phyloP scores from a whole-genome alignment of 2,113 vertebrate genomes.

The Alethe castanea region DNA sequence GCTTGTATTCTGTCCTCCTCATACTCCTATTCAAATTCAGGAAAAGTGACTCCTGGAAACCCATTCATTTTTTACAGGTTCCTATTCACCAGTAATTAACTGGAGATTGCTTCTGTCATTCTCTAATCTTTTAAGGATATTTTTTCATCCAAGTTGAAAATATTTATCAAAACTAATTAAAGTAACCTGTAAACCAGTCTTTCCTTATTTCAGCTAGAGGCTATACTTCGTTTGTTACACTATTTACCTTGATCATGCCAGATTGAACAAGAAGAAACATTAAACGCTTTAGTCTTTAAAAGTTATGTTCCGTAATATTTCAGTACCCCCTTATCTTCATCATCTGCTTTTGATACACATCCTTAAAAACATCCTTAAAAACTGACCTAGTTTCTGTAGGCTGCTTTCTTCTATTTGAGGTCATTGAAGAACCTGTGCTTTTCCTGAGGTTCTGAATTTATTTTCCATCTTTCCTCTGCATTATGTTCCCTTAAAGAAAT shows the following conservation, averaged over 20 bases:
- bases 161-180: neutral
- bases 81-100: neutral
- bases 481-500: neutral
- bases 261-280: neutral
- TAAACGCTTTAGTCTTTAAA: neutral
- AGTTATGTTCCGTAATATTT: neutral
- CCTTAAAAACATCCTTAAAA: neutral
- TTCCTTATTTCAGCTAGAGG: neutral
- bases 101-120: neutral
- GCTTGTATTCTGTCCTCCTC: neutral
- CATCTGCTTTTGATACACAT: neutral
- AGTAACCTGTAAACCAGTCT: neutral
- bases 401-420: neutral
- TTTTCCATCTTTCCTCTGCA: neutral
- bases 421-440: neutral
- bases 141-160: neutral
- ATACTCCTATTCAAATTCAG: neutral
- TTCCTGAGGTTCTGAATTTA: neutral
- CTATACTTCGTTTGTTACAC: rapidly evolving
- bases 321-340: neutral
- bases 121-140: neutral
- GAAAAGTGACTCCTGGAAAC: neutral
- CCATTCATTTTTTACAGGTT: neutral
- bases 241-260: neutral
- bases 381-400: neutral